Evolutionary conservation across 2,113 vertebrate species (phyloP).

Genomic region (Anguilla japonica): DNA sequence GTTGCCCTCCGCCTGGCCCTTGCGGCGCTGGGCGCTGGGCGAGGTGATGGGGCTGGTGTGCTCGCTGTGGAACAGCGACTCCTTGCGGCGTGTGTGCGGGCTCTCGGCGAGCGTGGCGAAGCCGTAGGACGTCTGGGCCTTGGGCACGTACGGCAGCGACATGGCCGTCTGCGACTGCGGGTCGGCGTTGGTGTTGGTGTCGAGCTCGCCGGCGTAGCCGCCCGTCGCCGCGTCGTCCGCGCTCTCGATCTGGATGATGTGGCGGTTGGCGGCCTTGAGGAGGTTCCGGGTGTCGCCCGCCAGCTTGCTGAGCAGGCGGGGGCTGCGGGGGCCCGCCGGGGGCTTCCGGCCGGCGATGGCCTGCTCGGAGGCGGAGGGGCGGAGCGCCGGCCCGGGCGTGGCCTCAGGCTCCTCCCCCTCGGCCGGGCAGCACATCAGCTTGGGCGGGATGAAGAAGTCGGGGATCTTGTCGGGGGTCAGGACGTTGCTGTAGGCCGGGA

Average conservation of each 20-base stretch:
- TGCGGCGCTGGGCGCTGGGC: conserved; percentile 75
- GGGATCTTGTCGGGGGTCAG: conserved; percentile 97
- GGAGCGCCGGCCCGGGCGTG: conserved; percentile 61
- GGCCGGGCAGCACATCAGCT: conserved; percentile 74
- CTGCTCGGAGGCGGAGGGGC: conserved; percentile 76
- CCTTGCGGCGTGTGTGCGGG: conserved; percentile 91
- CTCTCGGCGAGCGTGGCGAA: conserved; percentile 92
- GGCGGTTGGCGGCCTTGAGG: conserved; percentile 77
- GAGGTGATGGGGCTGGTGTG: conserved; percentile 84
- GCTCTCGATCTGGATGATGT: conserved; percentile 94
- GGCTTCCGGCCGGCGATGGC: conserved; percentile 65
- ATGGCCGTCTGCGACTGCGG: conserved; percentile 86
- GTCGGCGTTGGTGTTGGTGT: conserved; percentile 75
- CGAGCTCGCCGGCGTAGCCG: conserved; percentile 47
- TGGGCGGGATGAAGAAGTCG: conserved; percentile 95
- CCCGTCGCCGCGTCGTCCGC: conserved; percentile 78
- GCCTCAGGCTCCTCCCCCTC: conserved; percentile 69
- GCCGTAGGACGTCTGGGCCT: conserved; percentile 92
- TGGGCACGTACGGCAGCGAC: conserved; percentile 89
- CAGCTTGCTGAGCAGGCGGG: conserved; percentile 75
- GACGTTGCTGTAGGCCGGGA: conserved; percentile 86
- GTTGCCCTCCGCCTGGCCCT: conserved; percentile 28
- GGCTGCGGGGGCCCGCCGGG: conserved; percentile 67
- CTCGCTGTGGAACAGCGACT: conserved; percentile 93
- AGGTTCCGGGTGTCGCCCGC: conserved; percentile 79